Conservation (phyloP, 1,140 invertebrate genomes). For the Chelonus insularis region DNA sequence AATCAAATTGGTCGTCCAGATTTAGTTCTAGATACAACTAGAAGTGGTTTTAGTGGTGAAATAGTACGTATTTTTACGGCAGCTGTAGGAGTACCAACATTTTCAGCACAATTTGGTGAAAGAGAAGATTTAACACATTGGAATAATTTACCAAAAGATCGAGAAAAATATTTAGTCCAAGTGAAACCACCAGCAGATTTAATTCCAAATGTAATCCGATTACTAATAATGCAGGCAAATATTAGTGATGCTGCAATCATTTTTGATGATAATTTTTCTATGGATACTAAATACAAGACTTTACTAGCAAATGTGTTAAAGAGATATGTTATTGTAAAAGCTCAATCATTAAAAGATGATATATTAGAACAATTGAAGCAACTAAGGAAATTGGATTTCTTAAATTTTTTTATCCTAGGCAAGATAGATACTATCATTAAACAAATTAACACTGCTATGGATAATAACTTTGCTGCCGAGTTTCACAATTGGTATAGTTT, state of each 20-base stretch:
- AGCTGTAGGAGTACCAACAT: constrained; percentile 77
- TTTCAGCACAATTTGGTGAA: constrained; percentile 82
- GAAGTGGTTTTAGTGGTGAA: constrained; percentile 76
- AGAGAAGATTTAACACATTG: constrained; percentile 79
- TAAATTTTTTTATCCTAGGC: constrained; percentile 85
- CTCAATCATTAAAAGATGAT: constrained; percentile 58
- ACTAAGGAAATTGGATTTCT: constrained; percentile 79
- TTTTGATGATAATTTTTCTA: constrained; percentile 84
- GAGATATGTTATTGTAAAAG: constrained; percentile 77
- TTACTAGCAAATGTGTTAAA: constrained; percentile 86
- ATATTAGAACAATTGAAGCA: constrained; percentile 69
- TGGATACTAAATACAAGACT: constrained; percentile 92
- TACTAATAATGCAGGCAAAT: constrained; percentile 54
- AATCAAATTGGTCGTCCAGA: constrained; percentile 67
- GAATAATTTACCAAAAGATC: constrained; percentile 69
- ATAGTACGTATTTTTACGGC: constrained; percentile 80
- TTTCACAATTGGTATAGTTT: constrained; percentile 32
- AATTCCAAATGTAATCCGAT: no score
- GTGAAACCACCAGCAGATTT: constrained; percentile 65
- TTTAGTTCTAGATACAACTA: constrained; percentile 78
- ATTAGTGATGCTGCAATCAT: constrained; percentile 89
- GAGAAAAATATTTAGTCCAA: constrained; percentile 71
- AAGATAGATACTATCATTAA: constrained; percentile 70
- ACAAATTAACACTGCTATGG: no score
- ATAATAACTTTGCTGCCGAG: no score